Percentiles rank a stretch among this genome's conserved stretches.
Evolutionary conservation across 1,140 invertebrate species (phyloP).

Genomic region (Drosophila lacteicornis): DNA sequence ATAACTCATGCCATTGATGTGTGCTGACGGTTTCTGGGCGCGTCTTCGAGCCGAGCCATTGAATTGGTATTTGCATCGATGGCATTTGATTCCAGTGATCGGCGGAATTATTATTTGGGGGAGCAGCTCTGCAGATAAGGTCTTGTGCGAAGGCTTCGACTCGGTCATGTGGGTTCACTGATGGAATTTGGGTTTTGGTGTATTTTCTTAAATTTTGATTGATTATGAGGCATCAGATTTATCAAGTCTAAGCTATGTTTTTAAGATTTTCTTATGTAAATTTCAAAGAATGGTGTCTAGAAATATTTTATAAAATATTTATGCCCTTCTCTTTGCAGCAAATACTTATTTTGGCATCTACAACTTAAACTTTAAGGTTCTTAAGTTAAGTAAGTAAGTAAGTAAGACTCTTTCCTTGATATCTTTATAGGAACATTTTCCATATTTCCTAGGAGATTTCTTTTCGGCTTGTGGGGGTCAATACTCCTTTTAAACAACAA

Average conservation of each 20-base stretch:
- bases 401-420: no score
- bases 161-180: slow-evolving; percentile 23
- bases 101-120: slow-evolving; percentile 47
- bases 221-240: background rate
- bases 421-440: no score
- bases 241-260: background rate
- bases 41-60: slow-evolving; percentile 49
- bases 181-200: slow-evolving; percentile 32
- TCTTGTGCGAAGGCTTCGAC: slow-evolving; percentile 23
- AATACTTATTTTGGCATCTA: no score
- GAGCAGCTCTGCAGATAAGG: slow-evolving; percentile 49
- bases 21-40: slow-evolving; percentile 70
- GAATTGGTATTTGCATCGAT: slow-evolving; percentile 61
- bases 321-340: no score
- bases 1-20: slow-evolving; percentile 54
- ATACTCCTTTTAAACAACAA: background rate
- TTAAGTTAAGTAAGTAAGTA: no score
- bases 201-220: slow-evolving; percentile 11
- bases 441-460: background rate
- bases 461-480: background rate
- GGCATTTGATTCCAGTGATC: slow-evolving; percentile 62
- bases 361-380: no score
- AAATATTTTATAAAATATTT: no score
- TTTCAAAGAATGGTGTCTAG: no score
- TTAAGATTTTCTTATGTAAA: no score